Percentiles rank a stretch among this genome's conserved stretches.
phyloP scores from a whole-genome alignment of 2,113 vertebrate genomes.

The Sinocyclocheilus grahami region DNA sequence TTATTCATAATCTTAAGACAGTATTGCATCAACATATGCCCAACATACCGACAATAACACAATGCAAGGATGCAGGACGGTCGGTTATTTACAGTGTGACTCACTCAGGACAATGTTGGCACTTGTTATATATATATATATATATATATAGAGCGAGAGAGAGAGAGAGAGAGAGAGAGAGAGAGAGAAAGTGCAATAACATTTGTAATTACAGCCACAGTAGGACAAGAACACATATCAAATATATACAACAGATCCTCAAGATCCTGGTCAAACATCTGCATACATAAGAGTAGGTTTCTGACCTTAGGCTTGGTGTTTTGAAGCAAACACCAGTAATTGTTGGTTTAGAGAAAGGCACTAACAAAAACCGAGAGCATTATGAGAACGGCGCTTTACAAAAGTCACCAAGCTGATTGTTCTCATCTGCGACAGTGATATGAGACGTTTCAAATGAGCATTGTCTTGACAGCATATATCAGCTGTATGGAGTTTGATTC shows the following conservation, averaged over 20 bases:
- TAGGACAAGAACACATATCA: neutral
- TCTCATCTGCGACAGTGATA: neutral
- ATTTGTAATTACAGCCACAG: neutral
- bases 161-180: no score
- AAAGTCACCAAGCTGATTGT: neutral
- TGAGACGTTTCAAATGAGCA: neutral
- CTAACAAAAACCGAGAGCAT: neutral
- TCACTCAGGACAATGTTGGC: neutral
- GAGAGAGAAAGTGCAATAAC: no score
- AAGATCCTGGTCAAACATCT: neutral
- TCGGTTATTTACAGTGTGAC: neutral
- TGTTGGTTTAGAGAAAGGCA: neutral
- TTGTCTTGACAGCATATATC: slow-evolving; percentile 5
- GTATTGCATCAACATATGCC: neutral
- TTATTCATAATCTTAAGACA: neutral
- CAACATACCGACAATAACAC: neutral
- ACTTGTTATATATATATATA: no score
- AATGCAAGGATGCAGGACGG: slow-evolving; percentile 25
- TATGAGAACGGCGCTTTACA: neutral
- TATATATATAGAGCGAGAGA: no score
- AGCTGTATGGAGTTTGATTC: neutral
- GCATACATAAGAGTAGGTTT: neutral
- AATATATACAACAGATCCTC: neutral
- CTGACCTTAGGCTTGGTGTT: neutral
- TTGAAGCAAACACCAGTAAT: slow-evolving; percentile 7